Evolutionary conservation across 1,140 invertebrate genomes (phyloP), one percentile per base, ranked within the genome.

Genomic region (Hirudo medicinalis): DNA sequence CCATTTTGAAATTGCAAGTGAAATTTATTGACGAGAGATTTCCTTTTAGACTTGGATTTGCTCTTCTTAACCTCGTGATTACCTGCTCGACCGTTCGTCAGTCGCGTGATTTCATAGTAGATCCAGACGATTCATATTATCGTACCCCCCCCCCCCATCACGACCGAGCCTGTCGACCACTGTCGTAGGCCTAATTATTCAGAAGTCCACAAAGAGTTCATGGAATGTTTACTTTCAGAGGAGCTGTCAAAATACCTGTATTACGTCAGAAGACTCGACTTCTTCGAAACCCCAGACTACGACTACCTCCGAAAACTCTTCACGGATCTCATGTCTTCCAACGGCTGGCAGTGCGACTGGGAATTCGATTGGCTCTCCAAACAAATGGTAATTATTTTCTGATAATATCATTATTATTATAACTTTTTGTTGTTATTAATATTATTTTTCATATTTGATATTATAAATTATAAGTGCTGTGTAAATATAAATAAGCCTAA

Each of bases 251-350:
- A 91, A 78, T 99, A 99, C 84, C 86, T 99, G 76, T 88, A 92
- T 76, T 99, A 98, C 85, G 95, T 98, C 71, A 87, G 96, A 77
- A 87, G 92, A 81, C 86, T 99, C 79, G 94, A 99, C 84, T 99
- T 99, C 86, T 99, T 98, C 85, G 96, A 99, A 86, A 97, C 94
- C 73, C 97, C 97, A 40, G 95, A 99, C 83, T 99, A 99, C 85
- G 94, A 97, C 83, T 96, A 97, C 86, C 87, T 97, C 79, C 87
- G 93, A 77, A 91, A 91, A 83, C 86, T 97, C 79, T 97, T 98
- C 85, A 89, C 89, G 82, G 92, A 93, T 84, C 87, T 97, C 78
- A 94, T 94, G 84, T 91, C 94, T 77, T 88, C 89, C 78, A 90
- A 91, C 83, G 91, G 91, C 74, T 97, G 90, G 83, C 87, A 89